Conservation (phyloP, 2,888 invertebrate genomes). For the Cantharis nigra region DNA sequence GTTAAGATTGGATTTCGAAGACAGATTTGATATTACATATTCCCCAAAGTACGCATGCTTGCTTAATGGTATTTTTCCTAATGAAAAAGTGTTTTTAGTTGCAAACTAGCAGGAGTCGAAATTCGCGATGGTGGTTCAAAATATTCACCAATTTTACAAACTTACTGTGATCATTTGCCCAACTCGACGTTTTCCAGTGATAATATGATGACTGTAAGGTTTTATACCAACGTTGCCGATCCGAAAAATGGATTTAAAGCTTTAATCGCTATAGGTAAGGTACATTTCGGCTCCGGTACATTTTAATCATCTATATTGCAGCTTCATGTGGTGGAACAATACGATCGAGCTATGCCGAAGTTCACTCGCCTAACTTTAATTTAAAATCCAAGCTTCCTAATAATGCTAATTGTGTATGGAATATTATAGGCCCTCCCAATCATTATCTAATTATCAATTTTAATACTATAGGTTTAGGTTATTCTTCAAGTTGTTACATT, state of each 20-base stretch:
- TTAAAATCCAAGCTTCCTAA: conserved; percentile 57
- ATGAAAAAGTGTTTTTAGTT: conserved; percentile 51
- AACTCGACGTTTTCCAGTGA: conserved; percentile 65
- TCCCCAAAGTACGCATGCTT: conserved; percentile 49
- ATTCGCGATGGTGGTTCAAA: conserved; percentile 81
- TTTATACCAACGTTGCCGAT: conserved; percentile 68
- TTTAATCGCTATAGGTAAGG: conserved; percentile 63
- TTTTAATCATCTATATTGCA: conserved; percentile 42
- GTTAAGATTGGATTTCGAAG: conserved; percentile 76
- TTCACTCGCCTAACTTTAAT: conserved; percentile 74
- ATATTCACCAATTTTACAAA: conserved; percentile 67
- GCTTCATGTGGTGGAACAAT: conserved; percentile 79
- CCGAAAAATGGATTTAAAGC: conserved; percentile 82
- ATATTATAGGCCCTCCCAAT: conserved; percentile 62
- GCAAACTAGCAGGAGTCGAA: conserved; percentile 71
- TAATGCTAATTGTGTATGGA: conserved; percentile 74
- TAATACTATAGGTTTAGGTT: conserved; percentile 22
- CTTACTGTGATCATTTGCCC: conserved; percentile 67
- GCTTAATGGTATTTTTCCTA: background rate
- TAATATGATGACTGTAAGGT: conserved; percentile 73
- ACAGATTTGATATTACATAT: conserved; percentile 69
- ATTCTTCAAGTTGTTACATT: conserved; percentile 7
- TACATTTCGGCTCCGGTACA: background rate
- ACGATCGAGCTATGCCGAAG: conserved; percentile 61
- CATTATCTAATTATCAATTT: conserved; percentile 54